phyloP scores from a whole-genome alignment of 2,113 vertebrate species.

The Oenanthe oenanthe region DNA sequence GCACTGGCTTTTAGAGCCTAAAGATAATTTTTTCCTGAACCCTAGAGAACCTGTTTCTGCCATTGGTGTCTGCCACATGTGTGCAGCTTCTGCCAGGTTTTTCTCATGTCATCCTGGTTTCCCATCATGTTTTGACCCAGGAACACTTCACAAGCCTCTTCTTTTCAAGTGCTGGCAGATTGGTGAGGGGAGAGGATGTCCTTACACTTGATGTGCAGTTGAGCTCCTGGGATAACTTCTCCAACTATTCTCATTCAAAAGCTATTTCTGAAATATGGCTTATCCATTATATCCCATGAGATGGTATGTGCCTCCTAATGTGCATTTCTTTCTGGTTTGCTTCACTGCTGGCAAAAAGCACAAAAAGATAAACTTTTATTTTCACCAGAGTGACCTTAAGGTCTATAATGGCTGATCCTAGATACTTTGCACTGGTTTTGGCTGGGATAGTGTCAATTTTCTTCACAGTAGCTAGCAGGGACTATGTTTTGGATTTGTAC shows the following conservation, averaged over 20 bases:
- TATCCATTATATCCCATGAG: neutral
- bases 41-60: neutral
- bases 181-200: neutral
- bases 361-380: neutral
- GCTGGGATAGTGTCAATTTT: neutral
- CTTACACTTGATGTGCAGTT: rapidly evolving
- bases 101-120: neutral
- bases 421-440: neutral
- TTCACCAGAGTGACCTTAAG: neutral
- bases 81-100: neutral
- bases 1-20: neutral
- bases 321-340: neutral
- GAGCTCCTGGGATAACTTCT: neutral
- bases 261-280: neutral
- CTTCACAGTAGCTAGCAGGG: neutral
- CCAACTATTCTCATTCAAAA: neutral
- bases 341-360: neutral
- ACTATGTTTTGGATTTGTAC: neutral
- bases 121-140: neutral
- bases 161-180: rapidly evolving
- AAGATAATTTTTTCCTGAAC: neutral
- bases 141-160: neutral
- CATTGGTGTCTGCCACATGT: neutral
- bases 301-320: neutral
- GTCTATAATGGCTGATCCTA: neutral